phyloP scores from a whole-genome alignment of 2,113 vertebrate species.

The Paracanthobrama guichenoti region DNA sequence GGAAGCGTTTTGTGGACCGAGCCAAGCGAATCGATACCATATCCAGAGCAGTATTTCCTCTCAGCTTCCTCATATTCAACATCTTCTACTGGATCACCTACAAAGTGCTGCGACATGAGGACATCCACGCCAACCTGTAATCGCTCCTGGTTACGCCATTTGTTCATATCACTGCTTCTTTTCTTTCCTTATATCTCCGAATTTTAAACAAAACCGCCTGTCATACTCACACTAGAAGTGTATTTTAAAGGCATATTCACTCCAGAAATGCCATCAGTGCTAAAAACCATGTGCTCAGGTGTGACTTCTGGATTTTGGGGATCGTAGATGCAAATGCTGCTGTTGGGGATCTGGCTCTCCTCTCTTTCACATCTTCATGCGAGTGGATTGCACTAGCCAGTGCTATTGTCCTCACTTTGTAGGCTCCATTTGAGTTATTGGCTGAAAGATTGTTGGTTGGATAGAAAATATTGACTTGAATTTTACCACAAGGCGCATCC shows the following conservation, averaged over 20 bases:
- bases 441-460: slow-evolving; percentile 31
- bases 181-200: slow-evolving; percentile 32
- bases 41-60: slow-evolving; percentile 87
- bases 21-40: slow-evolving; percentile 93
- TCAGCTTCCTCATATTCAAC: slow-evolving; percentile 93
- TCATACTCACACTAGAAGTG: slow-evolving; percentile 63
- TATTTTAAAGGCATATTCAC: slow-evolving; percentile 55
- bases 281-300: slow-evolving; percentile 69
- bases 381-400: slow-evolving; percentile 54
- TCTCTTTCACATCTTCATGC: slow-evolving; percentile 53
- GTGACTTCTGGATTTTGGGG: slow-evolving; percentile 64
- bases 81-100: slow-evolving; percentile 94
- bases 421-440: slow-evolving; percentile 54
- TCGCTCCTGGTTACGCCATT: not conserved
- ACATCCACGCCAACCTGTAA: slow-evolving; percentile 81
- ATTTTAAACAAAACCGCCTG: slow-evolving; percentile 66
- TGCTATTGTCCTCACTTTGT: slow-evolving; percentile 48
- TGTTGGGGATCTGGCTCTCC: slow-evolving; percentile 47
- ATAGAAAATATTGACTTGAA: slow-evolving; percentile 71
- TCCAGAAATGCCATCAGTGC: slow-evolving; percentile 52
- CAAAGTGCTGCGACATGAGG: slow-evolving; percentile 89
- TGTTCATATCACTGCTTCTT: slow-evolving; percentile 41
- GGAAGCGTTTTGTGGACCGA: slow-evolving; percentile 79
- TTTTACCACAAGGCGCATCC: slow-evolving; percentile 70
- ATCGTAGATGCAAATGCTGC: slow-evolving; percentile 33